Evolutionary conservation across 1,140 invertebrate genomes (phyloP).

Genomic region (Heterodera carotae): DNA sequence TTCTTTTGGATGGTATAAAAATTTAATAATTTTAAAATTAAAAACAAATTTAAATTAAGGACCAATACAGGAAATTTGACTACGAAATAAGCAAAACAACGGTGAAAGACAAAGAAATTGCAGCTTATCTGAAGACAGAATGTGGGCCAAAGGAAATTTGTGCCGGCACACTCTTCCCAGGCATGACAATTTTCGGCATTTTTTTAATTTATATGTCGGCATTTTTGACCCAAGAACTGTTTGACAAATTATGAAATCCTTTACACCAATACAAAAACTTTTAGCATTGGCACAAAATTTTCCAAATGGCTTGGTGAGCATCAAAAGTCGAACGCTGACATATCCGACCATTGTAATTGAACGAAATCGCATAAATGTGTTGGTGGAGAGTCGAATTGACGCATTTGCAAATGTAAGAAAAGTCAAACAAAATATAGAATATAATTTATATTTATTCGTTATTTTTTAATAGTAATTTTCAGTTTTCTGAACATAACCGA

Average conservation of each 20-base stretch:
- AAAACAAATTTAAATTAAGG: constrained; percentile 4
- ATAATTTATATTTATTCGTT: constrained; percentile 14
- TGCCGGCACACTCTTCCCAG: constrained; percentile 62
- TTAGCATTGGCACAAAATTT: constrained; percentile 55
- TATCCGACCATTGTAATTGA: constrained; percentile 57
- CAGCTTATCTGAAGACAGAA: constrained; percentile 62
- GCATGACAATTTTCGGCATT: background rate
- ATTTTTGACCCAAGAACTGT: too few species aligned
- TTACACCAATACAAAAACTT: too few species aligned
- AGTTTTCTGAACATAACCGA: constrained; percentile 59
- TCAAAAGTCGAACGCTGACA: constrained; percentile 63
- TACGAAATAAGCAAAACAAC: constrained; percentile 61
- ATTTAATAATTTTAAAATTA: background rate
- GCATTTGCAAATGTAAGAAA: constrained; percentile 61
- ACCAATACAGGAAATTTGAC: constrained; percentile 60
- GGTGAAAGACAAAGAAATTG: constrained; percentile 58
- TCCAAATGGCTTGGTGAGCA: constrained; percentile 61
- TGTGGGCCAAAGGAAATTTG: constrained; percentile 62
- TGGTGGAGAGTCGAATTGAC: constrained; percentile 61
- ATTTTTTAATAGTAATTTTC: constrained; percentile 36
- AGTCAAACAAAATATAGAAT: constrained; percentile 7
- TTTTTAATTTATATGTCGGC: too few species aligned
- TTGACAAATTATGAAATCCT: too few species aligned
- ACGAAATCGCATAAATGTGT: constrained; percentile 55
- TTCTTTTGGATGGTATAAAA: constrained; percentile 62